These are phyloP conservation scores for Dolichallabes microphthalmus DNA, from an alignment of 2,113 vertebrate species.

Conservation along the genomic window DNA sequence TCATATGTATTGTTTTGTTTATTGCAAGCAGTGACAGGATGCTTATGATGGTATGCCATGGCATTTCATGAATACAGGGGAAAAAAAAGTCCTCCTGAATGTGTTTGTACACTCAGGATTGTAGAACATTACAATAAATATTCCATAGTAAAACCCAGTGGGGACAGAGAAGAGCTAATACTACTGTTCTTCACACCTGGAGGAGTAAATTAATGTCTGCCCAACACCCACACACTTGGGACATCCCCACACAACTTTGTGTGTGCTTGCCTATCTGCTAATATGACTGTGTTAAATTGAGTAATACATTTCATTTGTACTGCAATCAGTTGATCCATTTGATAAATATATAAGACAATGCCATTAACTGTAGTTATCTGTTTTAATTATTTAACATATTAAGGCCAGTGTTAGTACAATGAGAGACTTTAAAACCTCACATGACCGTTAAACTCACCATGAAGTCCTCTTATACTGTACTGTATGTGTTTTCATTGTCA, in stretches of 20 bases:
- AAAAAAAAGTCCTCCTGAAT: slow-evolving; percentile 15
- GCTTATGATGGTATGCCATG: slow-evolving; percentile 36
- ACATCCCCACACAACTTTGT: neutral
- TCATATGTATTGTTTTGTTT: slow-evolving; percentile 14
- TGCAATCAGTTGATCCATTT: neutral
- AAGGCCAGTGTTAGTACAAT: neutral
- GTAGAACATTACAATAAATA: slow-evolving; percentile 46
- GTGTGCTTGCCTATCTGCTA: neutral
- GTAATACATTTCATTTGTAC: neutral
- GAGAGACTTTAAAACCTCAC: neutral
- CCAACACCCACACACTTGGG: neutral
- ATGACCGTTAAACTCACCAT: neutral
- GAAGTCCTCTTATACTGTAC: neutral
- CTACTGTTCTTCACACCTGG: slow-evolving; percentile 10
- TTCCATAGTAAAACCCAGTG: slow-evolving; percentile 39
- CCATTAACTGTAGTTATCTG: neutral
- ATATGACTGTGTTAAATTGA: neutral
- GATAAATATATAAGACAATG: neutral
- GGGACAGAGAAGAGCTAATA: slow-evolving; percentile 11
- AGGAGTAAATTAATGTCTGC: slow-evolving; percentile 34
- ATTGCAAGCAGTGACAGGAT: neutral
- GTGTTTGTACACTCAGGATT: slow-evolving; percentile 34
- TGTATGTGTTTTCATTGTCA: neutral
- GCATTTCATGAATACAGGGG: neutral
- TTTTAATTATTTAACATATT: neutral